A percentile compares a stretch with the other conserved stretches of the same genome.
phyloP scores from a whole-genome alignment of 2,888 invertebrate species.

The Aelia acuminata region DNA sequence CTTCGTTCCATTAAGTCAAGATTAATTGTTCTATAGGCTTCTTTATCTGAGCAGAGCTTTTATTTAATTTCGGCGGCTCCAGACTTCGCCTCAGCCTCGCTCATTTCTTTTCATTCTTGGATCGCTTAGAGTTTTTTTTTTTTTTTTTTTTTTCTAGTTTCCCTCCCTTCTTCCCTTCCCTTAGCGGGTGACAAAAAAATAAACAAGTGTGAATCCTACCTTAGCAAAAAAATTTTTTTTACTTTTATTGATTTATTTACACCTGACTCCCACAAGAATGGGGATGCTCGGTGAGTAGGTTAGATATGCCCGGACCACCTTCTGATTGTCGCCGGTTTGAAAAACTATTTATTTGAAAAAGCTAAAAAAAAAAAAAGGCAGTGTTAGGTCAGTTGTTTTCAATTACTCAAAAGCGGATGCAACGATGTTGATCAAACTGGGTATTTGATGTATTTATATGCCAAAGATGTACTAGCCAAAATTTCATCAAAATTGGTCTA shows the following conservation, averaged over 20 bases:
- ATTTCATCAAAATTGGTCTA: no score
- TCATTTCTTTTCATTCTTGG: slow-evolving; percentile 21
- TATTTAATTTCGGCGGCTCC: neutral
- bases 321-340: no score
- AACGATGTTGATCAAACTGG: no score
- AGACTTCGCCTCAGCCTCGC: neutral
- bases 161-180: neutral
- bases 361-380: no score
- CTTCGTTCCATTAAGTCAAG: neutral
- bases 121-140: no score
- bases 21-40: neutral
- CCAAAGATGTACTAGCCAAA: no score
- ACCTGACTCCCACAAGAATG: neutral
- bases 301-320: no score
- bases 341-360: no score
- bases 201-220: neutral
- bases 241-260: neutral
- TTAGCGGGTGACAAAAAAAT: neutral
- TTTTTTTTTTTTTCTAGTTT: neutral
- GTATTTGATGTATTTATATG: no score
- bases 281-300: neutral
- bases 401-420: no score
- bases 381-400: no score
- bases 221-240: neutral
- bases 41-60: slow-evolving; percentile 9